phyloP scores from a whole-genome alignment of 1,140 invertebrate species.

The Zaprionus nigranus region DNA sequence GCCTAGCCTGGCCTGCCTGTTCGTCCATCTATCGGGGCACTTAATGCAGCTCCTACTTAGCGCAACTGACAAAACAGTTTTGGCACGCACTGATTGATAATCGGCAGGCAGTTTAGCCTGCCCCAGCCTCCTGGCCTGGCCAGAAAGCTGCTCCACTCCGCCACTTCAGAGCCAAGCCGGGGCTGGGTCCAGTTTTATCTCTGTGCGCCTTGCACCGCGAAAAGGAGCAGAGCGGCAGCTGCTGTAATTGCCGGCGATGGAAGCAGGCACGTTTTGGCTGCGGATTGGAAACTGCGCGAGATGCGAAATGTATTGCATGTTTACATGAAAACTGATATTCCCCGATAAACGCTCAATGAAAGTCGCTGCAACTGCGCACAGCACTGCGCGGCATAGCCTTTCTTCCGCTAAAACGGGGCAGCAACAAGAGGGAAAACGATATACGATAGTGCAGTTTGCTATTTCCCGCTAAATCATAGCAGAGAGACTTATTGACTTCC shows the following conservation, averaged over 20 bases:
- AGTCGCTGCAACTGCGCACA: slow-evolving; percentile 40
- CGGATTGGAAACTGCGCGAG: slow-evolving; percentile 47
- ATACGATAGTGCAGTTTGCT: no score
- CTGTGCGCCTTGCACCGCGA: slow-evolving; percentile 1
- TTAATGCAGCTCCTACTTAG: slow-evolving; percentile 77
- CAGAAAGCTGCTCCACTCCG: neutral
- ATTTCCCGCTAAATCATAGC: no score
- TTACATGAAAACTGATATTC: slow-evolving; percentile 81
- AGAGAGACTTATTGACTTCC: no score
- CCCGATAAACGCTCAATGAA: slow-evolving; percentile 81
- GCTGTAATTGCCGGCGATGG: slow-evolving; percentile 49
- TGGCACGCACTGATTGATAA: slow-evolving; percentile 81
- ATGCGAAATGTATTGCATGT: slow-evolving; percentile 81
- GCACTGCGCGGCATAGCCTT: neutral
- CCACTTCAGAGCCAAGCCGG: neutral
- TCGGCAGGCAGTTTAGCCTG: slow-evolving; percentile 41
- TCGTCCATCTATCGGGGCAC: slow-evolving; percentile 41
- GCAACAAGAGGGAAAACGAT: neutral
- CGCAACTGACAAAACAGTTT: slow-evolving; percentile 77
- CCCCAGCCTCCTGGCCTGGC: neutral
- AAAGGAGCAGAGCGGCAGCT: slow-evolving; percentile 45
- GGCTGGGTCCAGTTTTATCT: slow-evolving; percentile 7
- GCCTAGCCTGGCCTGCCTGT: slow-evolving; percentile 18
- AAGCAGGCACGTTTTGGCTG: slow-evolving; percentile 46
- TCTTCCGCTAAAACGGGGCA: neutral